Conservation (phyloP, 92 coral and sea anemone genomes). For the Parazoanthus atlanticus region DNA sequence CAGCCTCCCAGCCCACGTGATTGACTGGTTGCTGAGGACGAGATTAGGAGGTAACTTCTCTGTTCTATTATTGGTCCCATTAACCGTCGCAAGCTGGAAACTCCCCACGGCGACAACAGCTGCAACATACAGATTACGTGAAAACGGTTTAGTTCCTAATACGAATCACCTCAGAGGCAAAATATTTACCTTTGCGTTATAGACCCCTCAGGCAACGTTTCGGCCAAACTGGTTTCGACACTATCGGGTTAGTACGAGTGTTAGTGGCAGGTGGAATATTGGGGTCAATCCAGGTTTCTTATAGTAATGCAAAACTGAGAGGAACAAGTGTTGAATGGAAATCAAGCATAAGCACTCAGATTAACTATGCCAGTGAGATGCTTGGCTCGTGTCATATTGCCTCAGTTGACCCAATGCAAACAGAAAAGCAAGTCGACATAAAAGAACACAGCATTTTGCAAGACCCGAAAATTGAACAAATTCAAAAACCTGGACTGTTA, state of each 20-base stretch:
- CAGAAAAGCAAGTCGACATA: background rate
- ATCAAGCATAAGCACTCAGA: conserved; percentile 25
- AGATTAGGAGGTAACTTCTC: conserved; percentile 56
- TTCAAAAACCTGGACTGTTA: background rate
- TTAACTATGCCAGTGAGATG: conserved; percentile 17
- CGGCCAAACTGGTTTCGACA: no score
- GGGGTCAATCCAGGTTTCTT: no score
- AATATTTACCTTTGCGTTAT: background rate
- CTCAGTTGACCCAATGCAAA: conserved; percentile 15
- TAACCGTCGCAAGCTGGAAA: conserved; percentile 63
- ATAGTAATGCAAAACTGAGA: background rate
- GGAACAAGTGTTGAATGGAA: conserved; percentile 14
- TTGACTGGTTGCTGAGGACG: conserved; percentile 57
- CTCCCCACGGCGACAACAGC: conserved; percentile 59
- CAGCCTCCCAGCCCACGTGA: conserved; percentile 73
- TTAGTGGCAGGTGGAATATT: no score
- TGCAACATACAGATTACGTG: background rate
- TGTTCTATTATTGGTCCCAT: conserved; percentile 41
- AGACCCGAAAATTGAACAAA: background rate
- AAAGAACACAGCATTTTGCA: background rate
- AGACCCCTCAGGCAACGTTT: no score
- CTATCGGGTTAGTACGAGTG: no score
- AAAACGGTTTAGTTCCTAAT: background rate
- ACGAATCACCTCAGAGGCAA: background rate
- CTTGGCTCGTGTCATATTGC: conserved; percentile 41